These are phyloP conservation scores for Probosciger aterrimus DNA, from an alignment of 2,113 vertebrate species.

Conservation along the genomic window DNA sequence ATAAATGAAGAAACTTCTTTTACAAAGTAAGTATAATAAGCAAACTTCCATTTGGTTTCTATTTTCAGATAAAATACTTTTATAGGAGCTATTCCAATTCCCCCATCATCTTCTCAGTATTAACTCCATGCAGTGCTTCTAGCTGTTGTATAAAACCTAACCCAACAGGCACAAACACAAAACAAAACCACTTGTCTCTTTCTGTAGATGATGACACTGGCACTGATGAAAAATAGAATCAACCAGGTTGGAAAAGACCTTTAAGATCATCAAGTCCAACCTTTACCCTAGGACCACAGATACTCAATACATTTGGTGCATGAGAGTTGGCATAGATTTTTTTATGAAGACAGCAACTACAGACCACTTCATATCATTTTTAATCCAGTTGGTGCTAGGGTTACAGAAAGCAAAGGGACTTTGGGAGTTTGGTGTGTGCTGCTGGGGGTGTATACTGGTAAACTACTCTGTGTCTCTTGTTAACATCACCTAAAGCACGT, in stretches of 20 bases:
- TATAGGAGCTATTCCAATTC: background rate
- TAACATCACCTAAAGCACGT: background rate
- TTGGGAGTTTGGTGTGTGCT: background rate
- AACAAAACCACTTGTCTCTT: background rate
- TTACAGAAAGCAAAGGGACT: background rate
- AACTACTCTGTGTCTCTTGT: background rate
- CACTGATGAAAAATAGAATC: background rate
- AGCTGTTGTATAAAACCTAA: background rate
- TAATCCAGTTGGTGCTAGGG: background rate
- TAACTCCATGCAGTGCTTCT: background rate
- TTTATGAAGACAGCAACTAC: background rate
- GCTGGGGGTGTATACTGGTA: background rate
- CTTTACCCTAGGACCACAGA: background rate
- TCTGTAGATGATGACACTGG: background rate
- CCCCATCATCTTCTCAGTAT: background rate
- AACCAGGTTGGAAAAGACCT: background rate
- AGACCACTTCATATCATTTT: background rate
- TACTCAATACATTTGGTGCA: background rate
- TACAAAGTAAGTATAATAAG: background rate
- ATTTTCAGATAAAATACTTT: background rate
- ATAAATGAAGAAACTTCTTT: background rate
- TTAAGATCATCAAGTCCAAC: background rate
- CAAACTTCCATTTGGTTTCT: background rate
- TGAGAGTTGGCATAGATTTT: background rate
- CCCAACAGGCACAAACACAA: background rate